These are phyloP conservation scores for Drosophila grimshawi DNA, from an alignment of 1,140 invertebrate genomes.

Conservation along the genomic window DNA sequence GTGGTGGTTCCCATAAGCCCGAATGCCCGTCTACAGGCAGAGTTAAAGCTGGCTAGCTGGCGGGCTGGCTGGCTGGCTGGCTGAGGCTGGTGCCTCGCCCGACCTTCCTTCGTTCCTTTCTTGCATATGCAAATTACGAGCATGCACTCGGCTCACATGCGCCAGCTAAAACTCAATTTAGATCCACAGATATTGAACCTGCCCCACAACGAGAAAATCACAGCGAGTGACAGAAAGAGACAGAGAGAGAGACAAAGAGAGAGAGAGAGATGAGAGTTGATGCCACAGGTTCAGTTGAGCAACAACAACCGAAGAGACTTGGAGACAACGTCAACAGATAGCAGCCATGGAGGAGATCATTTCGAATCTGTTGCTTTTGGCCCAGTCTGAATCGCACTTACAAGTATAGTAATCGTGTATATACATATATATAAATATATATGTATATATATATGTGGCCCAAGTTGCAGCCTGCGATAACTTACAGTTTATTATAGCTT, in stretches of 20 bases:
- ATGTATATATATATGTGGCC: slow-evolving; percentile 18
- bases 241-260: slow-evolving; percentile 26
- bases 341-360: slow-evolving; percentile 1
- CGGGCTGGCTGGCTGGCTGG: too few relatives aligned
- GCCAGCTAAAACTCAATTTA: slow-evolving; percentile 82
- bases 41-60: too few relatives aligned
- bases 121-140: slow-evolving; percentile 81
- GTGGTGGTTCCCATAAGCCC: slow-evolving; percentile 66
- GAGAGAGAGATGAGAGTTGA: slow-evolving; percentile 21
- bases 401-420: background rate
- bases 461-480: slow-evolving; percentile 35
- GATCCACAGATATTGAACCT: slow-evolving; percentile 68
- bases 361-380: slow-evolving; percentile 28
- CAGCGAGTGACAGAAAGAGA: slow-evolving; percentile 32
- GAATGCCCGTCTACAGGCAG: slow-evolving; percentile 3
- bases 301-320: slow-evolving; percentile 16
- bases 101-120: slow-evolving; percentile 63
- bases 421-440: too few relatives aligned
- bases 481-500: slow-evolving; percentile 43
- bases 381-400: slow-evolving; percentile 4
- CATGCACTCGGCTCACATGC: slow-evolving; percentile 69
- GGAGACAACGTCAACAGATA: slow-evolving; percentile 1
- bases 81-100: slow-evolving; percentile 30
- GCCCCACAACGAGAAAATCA: slow-evolving; percentile 42
- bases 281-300: slow-evolving; percentile 54